Evolutionary conservation across 64 coral and sea anemone species (phyloP).

Genomic region (Porites australiensis): DNA sequence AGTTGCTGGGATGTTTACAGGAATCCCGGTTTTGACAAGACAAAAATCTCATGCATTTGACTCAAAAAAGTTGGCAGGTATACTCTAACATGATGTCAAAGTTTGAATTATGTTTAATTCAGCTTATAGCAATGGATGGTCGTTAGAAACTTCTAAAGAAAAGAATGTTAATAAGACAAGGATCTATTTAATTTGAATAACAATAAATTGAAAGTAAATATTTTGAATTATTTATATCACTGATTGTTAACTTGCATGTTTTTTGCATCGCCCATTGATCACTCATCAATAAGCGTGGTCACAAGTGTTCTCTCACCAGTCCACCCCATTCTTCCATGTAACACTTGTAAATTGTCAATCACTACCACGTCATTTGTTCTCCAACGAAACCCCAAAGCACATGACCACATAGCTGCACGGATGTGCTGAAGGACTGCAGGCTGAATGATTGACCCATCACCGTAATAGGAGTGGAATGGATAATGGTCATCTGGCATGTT

Average conservation of each 20-base stretch:
- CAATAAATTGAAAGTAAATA: too few relatives aligned
- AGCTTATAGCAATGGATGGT: too few relatives aligned
- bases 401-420: constrained; percentile 27
- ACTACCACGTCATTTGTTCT: constrained; percentile 8
- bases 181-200: too few relatives aligned
- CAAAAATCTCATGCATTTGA: too few relatives aligned
- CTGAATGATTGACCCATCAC: constrained; percentile 23
- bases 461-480: constrained; percentile 41
- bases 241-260: not conserved
- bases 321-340: constrained; percentile 57
- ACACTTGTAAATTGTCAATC: constrained; percentile 34
- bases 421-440: constrained; percentile 50
- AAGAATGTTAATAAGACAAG: too few relatives aligned
- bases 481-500: constrained; percentile 2
- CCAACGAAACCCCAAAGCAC: constrained; percentile 35
- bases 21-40: too few relatives aligned
- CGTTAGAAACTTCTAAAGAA: too few relatives aligned
- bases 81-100: too few relatives aligned
- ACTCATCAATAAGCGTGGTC: constrained; percentile 4
- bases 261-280: not conserved
- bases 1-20: too few relatives aligned
- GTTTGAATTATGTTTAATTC: too few relatives aligned
- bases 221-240: too few relatives aligned
- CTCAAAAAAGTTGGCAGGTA: too few relatives aligned
- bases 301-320: constrained; percentile 53